Base-by-base conservation (phyloP, 2,888 invertebrate species). In the Plebejus melissa region DNA sequence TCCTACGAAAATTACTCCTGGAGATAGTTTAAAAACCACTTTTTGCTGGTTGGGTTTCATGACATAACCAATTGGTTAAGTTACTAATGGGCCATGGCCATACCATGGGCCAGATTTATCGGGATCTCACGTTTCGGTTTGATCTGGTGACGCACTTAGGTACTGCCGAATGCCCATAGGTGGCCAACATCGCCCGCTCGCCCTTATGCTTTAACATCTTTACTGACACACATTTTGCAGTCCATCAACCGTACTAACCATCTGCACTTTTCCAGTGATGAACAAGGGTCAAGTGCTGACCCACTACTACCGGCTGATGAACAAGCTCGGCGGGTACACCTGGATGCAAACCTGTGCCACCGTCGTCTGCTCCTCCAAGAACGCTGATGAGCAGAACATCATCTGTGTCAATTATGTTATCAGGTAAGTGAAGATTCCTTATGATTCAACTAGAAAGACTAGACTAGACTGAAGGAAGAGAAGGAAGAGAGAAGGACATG, bases 341-440 rank as follows among this genome's bases (percentile, higher is more conserved):
- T 99, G 99, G 99, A 93, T 99, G 84, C 99, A 99, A 91, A 98
- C 98, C 0, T 99, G 99, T 88, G 99, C 99, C 77, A 99, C 99
- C 0, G 98, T 99, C 69, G 97, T 99, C 76, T 98, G 98, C 93
- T 98, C 97, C 86, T 96, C 97, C 75, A 99, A 99, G 92, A 98
- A 98, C 85, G 97, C 98, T 6, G 99, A 99, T 79, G 99, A 99
- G 87, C 98, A 99, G 90, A 99, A 98, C 86, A 98, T 99, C 82
- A 98, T 99, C 80, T 98, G 98, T 87, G 98, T 99, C 84, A 98
- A 99, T 93, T 99, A 99, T 90, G 98, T 99, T 79, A 97, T 99
- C 85, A 98, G 98, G 98, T 98, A 79, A 57, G 58, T 58, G 58
- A n/a, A 54, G 22, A 70, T 36, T 32, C 32, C 22, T 6, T 60